Conservation (phyloP, 2,113 vertebrate species). For the Vimba vimba region DNA sequence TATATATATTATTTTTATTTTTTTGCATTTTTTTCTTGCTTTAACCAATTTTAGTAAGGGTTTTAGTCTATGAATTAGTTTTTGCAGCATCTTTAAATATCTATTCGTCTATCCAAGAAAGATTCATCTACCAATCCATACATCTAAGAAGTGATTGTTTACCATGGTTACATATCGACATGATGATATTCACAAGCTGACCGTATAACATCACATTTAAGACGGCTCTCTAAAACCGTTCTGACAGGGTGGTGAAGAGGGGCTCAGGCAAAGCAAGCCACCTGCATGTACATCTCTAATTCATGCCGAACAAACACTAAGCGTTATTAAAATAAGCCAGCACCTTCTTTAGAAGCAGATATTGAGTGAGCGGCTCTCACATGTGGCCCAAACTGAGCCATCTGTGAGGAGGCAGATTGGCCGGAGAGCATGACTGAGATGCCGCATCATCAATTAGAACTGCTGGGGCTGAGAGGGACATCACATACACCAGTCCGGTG, state of each 20-base stretch:
- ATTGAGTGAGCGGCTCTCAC: conserved; percentile 35
- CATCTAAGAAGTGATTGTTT: background rate
- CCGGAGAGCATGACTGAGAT: conserved; percentile 35
- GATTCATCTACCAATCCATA: background rate
- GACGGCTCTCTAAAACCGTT: background rate
- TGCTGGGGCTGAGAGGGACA: conserved; percentile 41
- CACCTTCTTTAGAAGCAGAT: conserved; percentile 43
- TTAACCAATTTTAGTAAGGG: too few species aligned
- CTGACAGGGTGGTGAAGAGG: background rate
- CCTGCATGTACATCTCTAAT: conserved; percentile 28
- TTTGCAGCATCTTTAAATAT: background rate
- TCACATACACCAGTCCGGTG: conserved; percentile 33
- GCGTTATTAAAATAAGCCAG: conserved; percentile 36
- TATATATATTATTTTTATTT: too few species aligned
- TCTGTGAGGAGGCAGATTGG: conserved; percentile 46
- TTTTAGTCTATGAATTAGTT: background rate
- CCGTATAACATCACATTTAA: background rate
- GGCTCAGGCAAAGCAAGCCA: conserved; percentile 14
- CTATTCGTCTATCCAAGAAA: too few species aligned
- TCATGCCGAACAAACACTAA: conserved; percentile 27
- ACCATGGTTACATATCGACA: background rate
- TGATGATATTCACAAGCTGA: background rate
- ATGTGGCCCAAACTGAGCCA: conserved; percentile 49
- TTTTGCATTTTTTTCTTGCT: too few species aligned
- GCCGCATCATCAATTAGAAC: conserved; percentile 54